Conservation (phyloP, 53 echinoderm and acorn worm genomes). For the Antedon mediterranea region DNA sequence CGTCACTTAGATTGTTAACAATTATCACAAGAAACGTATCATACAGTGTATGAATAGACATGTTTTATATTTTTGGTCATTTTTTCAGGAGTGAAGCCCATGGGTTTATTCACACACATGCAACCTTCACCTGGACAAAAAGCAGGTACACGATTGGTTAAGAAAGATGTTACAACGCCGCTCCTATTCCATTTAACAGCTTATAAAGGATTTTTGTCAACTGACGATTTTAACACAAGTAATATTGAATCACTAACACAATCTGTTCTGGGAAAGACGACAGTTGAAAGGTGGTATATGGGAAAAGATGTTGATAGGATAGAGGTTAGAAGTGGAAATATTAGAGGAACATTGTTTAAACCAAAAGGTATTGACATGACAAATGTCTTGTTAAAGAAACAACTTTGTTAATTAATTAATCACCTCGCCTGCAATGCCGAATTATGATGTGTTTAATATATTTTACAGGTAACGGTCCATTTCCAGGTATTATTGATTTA, state of each 20-base stretch:
- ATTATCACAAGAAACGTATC: too few relatives aligned
- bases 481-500: slow-evolving; percentile 53
- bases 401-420: too few relatives aligned
- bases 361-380: slow-evolving; percentile 64
- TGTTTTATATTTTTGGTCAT: too few relatives aligned
- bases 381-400: too few relatives aligned
- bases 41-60: too few relatives aligned
- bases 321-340: slow-evolving; percentile 7
- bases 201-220: slow-evolving; percentile 5
- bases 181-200: slow-evolving; percentile 18
- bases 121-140: slow-evolving; percentile 14
- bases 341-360: slow-evolving; percentile 33
- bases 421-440: too few relatives aligned
- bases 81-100: slow-evolving; percentile 22
- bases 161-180: slow-evolving; percentile 34
- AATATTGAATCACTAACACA: not conserved
- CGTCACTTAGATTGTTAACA: too few relatives aligned
- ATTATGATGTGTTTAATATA: too few relatives aligned
- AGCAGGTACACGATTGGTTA: slow-evolving; percentile 20
- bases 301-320: slow-evolving; percentile 35
- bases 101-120: slow-evolving; percentile 38
- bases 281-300: slow-evolving; percentile 30
- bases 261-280: not conserved
- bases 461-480: slow-evolving; percentile 28
- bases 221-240: not conserved